Base-by-base conservation (phyloP, 2,113 vertebrate species). In the Eudyptes chrysolophus region DNA sequence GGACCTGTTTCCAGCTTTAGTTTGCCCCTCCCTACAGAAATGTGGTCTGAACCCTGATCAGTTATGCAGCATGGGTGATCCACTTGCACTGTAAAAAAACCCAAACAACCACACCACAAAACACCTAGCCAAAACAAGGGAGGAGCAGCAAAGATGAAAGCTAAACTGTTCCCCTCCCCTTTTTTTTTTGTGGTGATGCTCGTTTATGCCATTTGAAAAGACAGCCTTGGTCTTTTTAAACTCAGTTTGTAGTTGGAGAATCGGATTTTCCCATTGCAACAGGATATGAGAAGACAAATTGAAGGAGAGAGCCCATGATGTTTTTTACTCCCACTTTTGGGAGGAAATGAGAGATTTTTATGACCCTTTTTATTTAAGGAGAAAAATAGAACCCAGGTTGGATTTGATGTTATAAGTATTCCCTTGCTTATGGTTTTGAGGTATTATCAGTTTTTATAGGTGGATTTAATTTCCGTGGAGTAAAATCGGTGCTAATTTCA, bases 361-460 rank as follows among this genome's bases (percentile, higher is more conserved):
- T 94, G 58, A 66, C 68, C 76, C 51, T 78, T 95, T 96, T 94
- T 96, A 86, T 95, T 97, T 96, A 96, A 97, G 62, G 92, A 95
- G 90, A 88, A 92, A 93, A 93, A 79, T 83, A 96, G 78, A 97
- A 58, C 82, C 78, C 94, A 90, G 87, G 87, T 97, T 96, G 93
- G 42, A 77, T 81, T 94, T 90, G 91, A 95, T 94, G 92, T 46
- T 94, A 16, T 32, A 84, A 96, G 70, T 93, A 93, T 94, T 95
- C 93, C 87, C 90, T 90, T 94, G 92, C 64, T 90, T 92, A 82
- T 84, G 72, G 34, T 94, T 96, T 93, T 83, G 80, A 84, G 66
- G 91, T 88, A 95, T 96, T 96, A 85, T 89, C 93, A 94, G 65
- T 92, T 96, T 95, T 97, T 96, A 93, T 90, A 94, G 96, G 55